These are phyloP conservation scores for Daboia siamensis DNA, from an alignment of 2,113 vertebrate species.

Conservation along the genomic window DNA sequence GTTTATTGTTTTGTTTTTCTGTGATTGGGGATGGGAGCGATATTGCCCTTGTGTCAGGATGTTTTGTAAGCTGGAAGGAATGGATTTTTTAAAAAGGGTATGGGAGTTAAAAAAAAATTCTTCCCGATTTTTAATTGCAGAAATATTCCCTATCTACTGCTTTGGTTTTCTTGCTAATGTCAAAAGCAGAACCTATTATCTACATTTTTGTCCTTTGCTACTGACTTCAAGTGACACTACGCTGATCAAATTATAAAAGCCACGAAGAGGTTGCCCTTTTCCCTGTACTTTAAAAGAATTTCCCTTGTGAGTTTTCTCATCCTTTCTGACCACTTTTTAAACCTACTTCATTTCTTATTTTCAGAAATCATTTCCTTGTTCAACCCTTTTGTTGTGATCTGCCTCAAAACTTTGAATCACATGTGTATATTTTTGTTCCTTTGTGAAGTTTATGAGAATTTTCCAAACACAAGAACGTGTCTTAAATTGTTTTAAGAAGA, in stretches of 20 bases:
- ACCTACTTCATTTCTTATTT: neutral
- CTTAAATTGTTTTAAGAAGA: neutral
- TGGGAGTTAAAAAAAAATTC: neutral
- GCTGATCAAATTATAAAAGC: neutral
- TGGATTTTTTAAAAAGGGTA: neutral
- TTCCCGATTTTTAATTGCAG: neutral
- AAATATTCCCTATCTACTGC: neutral
- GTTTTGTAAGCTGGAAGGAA: neutral
- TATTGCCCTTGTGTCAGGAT: neutral
- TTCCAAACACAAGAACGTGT: neutral
- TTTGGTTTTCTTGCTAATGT: neutral
- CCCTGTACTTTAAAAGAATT: constrained; percentile 19
- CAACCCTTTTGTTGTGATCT: neutral
- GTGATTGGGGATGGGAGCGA: neutral
- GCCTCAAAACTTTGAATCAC: neutral
- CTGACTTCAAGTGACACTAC: neutral
- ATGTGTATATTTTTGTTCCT: neutral
- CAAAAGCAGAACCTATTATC: neutral
- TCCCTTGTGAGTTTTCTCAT: constrained; percentile 7
- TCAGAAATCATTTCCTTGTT: neutral
- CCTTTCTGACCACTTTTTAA: constrained; percentile 25
- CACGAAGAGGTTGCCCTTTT: neutral
- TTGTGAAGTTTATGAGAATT: neutral
- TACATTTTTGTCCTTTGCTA: neutral
- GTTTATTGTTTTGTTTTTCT: neutral